Evolutionary conservation across 2,113 vertebrate species (phyloP).

Genomic region (Sebastes fasciatus): DNA sequence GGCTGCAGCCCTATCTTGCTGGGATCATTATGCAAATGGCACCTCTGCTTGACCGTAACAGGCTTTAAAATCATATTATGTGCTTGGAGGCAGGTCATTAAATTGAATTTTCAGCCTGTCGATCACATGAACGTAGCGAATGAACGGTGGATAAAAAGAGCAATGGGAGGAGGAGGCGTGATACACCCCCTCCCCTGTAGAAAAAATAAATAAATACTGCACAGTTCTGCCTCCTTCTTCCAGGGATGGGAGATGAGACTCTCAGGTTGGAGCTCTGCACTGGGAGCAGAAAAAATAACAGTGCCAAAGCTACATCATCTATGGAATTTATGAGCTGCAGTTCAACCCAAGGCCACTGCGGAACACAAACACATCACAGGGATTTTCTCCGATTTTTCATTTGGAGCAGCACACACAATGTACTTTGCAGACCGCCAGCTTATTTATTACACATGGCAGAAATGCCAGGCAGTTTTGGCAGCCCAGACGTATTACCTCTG

Average conservation of each 20-base stretch:
- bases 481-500: conserved; percentile 79
- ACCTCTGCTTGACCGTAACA: conserved; percentile 88
- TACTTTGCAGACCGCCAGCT: conserved; percentile 75
- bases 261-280: conserved; percentile 68
- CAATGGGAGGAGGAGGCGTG: conserved; percentile 45
- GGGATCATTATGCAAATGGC: conserved; percentile 91
- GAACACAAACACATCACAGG: conserved; percentile 84
- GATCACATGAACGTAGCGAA: conserved; percentile 82
- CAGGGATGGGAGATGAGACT: conserved; percentile 70
- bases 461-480: conserved; percentile 81
- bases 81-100: conserved; percentile 86
- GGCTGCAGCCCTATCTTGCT: conserved; percentile 85
- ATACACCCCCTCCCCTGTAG: conserved; percentile 49
- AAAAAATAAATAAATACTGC: conserved; percentile 70
- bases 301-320: conserved; percentile 83
- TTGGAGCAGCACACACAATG: conserved; percentile 77
- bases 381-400: conserved; percentile 84
- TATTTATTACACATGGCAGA: conserved; percentile 85
- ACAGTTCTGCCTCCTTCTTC: conserved; percentile 64
- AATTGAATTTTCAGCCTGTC: conserved; percentile 88
- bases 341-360: conserved; percentile 83
- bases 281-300: conserved; percentile 76
- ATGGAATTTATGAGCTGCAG: conserved; percentile 84
- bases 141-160: conserved; percentile 77
- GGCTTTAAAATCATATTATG: conserved; percentile 89